phyloP scores from a whole-genome alignment of 1,140 invertebrate genomes.

The Leptonema lineaticorne region DNA sequence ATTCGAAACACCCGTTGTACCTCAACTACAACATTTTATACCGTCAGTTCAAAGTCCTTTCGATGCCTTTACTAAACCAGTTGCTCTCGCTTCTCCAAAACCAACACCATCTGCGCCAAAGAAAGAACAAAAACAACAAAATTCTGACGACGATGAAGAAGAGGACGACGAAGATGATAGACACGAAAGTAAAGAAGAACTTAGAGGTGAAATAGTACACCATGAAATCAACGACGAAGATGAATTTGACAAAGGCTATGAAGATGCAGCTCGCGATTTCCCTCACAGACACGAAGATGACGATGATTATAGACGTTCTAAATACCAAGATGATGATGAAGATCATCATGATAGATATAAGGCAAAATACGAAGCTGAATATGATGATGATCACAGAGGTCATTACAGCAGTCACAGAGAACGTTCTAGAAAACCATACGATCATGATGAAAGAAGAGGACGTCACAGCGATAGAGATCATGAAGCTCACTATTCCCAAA shows the following conservation, averaged over 20 bases:
- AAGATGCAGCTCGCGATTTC: conserved; percentile 51
- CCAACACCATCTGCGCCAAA: conserved; percentile 1
- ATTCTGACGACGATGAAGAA: conserved; percentile 37
- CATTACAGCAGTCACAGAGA: conserved; percentile 18
- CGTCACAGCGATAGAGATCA: conserved; percentile 19
- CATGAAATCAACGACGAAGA: conserved; percentile 51
- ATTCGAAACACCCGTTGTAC: conserved; percentile 36
- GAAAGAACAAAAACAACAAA: conserved; percentile 42
- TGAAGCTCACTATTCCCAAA: conserved; percentile 23
- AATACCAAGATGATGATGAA: conserved; percentile 22
- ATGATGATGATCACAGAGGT: conserved; percentile 29
- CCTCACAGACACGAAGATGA: conserved; percentile 47
- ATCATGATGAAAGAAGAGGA: conserved; percentile 21
- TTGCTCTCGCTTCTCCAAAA: conserved; percentile 5
- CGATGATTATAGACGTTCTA: conserved; percentile 18
- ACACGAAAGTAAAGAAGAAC: conserved; percentile 44
- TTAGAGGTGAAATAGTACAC: conserved; percentile 46
- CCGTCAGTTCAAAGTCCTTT: conserved; percentile 30
- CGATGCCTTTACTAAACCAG: conserved; percentile 27
- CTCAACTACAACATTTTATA: conserved; percentile 34
- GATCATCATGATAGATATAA: conserved; percentile 21
- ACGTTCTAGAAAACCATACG: conserved; percentile 5
- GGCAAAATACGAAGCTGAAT: conserved; percentile 17
- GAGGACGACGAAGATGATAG: conserved; percentile 47
- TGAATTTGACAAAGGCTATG: conserved; percentile 53